Percentiles rank a stretch among this genome's conserved stretches.
phyloP scores from a whole-genome alignment of 2,797 vertebrate genomes.

The Arctocebus calabarensis region DNA sequence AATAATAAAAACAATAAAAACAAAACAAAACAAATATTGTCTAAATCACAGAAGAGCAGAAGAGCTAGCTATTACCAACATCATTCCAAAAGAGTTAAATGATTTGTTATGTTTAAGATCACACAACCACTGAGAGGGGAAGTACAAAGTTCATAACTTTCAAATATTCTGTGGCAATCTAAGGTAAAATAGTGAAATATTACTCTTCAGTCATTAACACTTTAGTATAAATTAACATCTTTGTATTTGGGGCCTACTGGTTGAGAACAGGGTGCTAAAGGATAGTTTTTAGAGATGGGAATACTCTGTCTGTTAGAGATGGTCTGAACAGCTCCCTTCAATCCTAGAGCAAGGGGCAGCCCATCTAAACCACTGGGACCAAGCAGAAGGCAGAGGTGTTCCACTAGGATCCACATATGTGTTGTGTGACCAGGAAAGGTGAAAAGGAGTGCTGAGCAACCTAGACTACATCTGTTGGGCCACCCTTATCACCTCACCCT shows the following conservation, averaged over 20 bases:
- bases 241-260: not conserved
- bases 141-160: not conserved
- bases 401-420: not conserved
- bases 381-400: not conserved
- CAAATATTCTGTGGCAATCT: not conserved
- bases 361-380: not conserved
- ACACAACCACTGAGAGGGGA: not conserved
- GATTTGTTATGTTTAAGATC: not conserved
- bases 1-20: no score
- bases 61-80: not conserved
- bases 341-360: not conserved
- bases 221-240: not conserved
- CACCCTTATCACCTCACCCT: not conserved
- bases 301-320: not conserved
- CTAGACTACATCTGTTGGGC: accelerated
- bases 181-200: not conserved
- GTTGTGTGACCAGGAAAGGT: not conserved
- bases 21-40: not conserved
- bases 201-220: not conserved
- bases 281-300: not conserved
- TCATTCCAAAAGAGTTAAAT: not conserved
- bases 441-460: not conserved
- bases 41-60: not conserved
- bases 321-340: not conserved
- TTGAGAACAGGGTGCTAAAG: not conserved